Conservation (phyloP, 2,113 vertebrate species). For the Charina bottae region DNA sequence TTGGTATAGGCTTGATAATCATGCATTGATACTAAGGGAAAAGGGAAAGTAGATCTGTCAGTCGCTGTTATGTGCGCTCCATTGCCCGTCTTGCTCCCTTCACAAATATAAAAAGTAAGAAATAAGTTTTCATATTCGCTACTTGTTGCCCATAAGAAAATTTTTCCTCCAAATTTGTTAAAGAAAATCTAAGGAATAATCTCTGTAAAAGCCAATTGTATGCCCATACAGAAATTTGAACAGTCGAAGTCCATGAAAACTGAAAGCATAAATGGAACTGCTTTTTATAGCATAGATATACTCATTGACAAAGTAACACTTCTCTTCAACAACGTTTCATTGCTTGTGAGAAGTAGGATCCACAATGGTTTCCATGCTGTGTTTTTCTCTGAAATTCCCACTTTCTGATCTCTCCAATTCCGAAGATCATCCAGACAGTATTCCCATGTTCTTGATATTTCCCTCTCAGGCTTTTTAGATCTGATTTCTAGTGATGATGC, state of each 20-base stretch:
- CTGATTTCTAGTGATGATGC: background rate
- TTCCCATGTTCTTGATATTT: background rate
- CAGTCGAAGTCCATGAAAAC: background rate
- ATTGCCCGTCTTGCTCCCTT: background rate
- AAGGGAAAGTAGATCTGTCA: slow-evolving; percentile 43
- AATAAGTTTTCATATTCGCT: background rate
- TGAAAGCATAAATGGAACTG: background rate
- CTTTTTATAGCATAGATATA: background rate
- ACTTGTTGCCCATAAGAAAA: background rate
- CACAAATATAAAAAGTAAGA: background rate
- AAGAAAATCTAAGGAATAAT: background rate
- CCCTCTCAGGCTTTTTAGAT: background rate
- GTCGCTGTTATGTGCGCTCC: background rate
- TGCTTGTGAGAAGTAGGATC: background rate
- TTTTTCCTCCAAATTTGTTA: background rate
- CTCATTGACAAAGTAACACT: background rate
- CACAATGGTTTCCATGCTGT: background rate
- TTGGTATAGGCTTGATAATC: slow-evolving; percentile 31
- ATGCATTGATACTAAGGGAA: slow-evolving; percentile 46
- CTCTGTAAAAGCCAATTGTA: background rate
- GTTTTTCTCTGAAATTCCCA: background rate
- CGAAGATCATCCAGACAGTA: background rate
- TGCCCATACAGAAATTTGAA: background rate
- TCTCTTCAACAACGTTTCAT: background rate
- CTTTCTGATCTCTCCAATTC: background rate